Evolutionary conservation across 1,140 invertebrate genomes (phyloP).

Genomic region (Orius insidiosus): DNA sequence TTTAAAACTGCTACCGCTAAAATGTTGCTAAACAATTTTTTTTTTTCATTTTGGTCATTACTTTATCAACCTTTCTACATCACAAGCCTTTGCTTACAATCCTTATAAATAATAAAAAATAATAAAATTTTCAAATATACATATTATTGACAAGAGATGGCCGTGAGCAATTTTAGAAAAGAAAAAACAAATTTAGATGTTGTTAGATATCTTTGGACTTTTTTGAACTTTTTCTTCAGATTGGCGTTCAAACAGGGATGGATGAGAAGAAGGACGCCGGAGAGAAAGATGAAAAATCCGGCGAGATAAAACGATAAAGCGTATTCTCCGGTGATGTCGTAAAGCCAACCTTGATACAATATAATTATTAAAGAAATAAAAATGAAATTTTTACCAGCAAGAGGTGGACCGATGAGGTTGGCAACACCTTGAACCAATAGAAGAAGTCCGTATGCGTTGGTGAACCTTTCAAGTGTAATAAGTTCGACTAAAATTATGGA

Average conservation of each 20-base stretch:
- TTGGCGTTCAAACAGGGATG: slow-evolving; percentile 28
- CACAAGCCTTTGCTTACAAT: too few species aligned
- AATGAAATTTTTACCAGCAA: slow-evolving; percentile 42
- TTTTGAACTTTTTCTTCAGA: not conserved
- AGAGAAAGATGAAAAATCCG: slow-evolving; percentile 67
- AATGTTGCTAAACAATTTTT: too few species aligned
- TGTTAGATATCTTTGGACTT: not conserved
- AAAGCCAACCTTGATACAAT: slow-evolving; percentile 51
- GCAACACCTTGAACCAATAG: slow-evolving; percentile 75
- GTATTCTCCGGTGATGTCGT: slow-evolving; percentile 59
- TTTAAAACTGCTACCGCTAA: too few species aligned
- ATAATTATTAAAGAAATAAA: not conserved
- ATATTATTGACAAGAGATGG: too few species aligned
- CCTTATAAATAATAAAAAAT: too few species aligned
- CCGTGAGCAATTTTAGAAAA: too few species aligned
- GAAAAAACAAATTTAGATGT: slow-evolving; percentile 1
- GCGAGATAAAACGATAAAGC: slow-evolving; percentile 73
- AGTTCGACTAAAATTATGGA: slow-evolving; percentile 73
- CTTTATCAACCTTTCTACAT: too few species aligned
- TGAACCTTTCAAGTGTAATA: slow-evolving; percentile 70
- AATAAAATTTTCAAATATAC: too few species aligned
- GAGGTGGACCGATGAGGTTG: slow-evolving; percentile 69
- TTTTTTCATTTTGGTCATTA: too few species aligned
- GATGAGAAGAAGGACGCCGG: slow-evolving; percentile 58
- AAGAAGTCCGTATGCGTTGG: slow-evolving; percentile 74